These are phyloP conservation scores for Eupithecia insigniata DNA, from an alignment of 2,888 invertebrate species.

Conservation along the genomic window DNA sequence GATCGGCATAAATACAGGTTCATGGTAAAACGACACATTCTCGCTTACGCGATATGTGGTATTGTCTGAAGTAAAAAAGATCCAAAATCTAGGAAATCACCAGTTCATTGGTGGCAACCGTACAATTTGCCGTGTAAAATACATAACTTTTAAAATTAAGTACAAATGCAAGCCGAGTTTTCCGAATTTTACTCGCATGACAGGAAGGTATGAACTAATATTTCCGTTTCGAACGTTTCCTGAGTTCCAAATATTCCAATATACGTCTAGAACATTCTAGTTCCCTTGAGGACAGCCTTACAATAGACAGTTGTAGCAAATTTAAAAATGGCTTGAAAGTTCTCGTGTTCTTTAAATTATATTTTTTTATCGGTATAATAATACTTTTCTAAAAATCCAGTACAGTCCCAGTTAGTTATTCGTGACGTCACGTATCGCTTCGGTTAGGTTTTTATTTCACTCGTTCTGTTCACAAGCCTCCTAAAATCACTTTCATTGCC, in stretches of 20 bases:
- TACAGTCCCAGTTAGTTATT: too few relatives aligned
- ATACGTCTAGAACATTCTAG: slow-evolving; percentile 1
- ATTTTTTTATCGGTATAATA: not conserved
- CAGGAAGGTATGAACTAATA: slow-evolving; percentile 5
- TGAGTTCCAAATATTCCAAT: slow-evolving; percentile 7
- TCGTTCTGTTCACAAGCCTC: not conserved
- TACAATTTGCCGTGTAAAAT: not conserved
- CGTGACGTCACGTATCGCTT: not conserved
- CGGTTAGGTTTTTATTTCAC: not conserved
- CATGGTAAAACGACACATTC: too few relatives aligned
- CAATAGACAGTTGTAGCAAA: slow-evolving; percentile 6
- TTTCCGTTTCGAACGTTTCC: slow-evolving; percentile 7
- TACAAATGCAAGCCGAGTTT: not conserved
- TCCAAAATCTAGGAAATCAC: too few relatives aligned
- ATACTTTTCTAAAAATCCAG: too few relatives aligned
- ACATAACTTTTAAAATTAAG: not conserved
- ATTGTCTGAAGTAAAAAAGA: too few relatives aligned
- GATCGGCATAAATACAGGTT: too few relatives aligned
- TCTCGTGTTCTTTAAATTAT: not conserved
- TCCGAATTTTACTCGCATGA: not conserved
- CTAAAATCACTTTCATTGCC: too few relatives aligned
- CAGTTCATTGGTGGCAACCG: not conserved
- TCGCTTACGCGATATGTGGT: too few relatives aligned
- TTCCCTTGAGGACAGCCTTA: slow-evolving; percentile 2
- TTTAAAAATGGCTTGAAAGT: not conserved